Evolutionary conservation across 2,797 vertebrate species (phyloP).

Genomic region (Enoplosus armatus): DNA sequence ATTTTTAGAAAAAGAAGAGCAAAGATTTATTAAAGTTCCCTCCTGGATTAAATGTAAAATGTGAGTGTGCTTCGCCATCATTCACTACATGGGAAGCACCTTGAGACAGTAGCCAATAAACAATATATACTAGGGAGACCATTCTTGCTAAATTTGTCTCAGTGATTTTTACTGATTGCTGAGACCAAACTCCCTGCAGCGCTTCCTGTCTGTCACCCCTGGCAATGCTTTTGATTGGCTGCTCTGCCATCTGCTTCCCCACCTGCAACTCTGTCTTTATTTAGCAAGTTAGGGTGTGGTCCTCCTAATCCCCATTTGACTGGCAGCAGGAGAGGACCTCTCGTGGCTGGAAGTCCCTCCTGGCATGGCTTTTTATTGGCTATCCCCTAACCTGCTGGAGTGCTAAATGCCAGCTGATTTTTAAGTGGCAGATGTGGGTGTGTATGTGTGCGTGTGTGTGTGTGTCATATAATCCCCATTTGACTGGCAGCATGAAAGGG

Average conservation of each 20-base stretch:
- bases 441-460: conserved; percentile 43
- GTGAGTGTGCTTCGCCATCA: not conserved
- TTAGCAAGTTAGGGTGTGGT: conserved; percentile 78
- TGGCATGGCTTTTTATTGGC: conserved; percentile 77
- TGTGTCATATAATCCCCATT: conserved; percentile 81
- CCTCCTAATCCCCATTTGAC: conserved; percentile 87
- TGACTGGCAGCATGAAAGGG: conserved; percentile 85
- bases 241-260: conserved; percentile 76
- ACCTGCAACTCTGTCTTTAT: conserved; percentile 78
- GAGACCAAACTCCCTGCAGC: conserved; percentile 57
- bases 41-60: not conserved
- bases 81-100: not conserved
- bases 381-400: conserved; percentile 60
- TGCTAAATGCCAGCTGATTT: conserved; percentile 73
- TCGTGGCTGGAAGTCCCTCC: conserved; percentile 77
- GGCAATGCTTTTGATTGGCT: conserved; percentile 80
- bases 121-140: not conserved
- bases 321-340: conserved; percentile 83
- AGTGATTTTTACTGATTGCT: conserved; percentile 48
- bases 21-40: not conserved
- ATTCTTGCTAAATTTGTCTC: conserved; percentile 24
- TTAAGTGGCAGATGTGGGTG: conserved; percentile 72
- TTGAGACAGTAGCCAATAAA: conserved; percentile 3
- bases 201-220: conserved; percentile 81
- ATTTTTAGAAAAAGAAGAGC: not conserved